Base-by-base conservation (phyloP, 2,113 vertebrate species). In the Lampris megalopsis region DNA sequence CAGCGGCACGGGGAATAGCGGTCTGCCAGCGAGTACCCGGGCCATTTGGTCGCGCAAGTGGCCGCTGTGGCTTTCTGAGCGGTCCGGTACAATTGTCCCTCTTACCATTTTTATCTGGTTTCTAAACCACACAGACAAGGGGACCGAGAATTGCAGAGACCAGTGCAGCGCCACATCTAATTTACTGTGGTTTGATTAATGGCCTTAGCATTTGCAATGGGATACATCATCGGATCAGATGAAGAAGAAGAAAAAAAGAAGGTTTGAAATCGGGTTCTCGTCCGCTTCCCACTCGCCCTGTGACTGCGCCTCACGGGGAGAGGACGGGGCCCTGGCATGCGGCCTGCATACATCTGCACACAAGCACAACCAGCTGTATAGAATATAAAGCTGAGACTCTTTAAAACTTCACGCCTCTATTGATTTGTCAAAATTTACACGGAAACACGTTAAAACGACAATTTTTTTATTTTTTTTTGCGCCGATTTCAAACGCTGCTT, bases 111-210 rank as follows among this genome's bases (percentile, higher is more conserved):
- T 86, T 73, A 89, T 91, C 77, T 73, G 71, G 43, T 68, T 66
- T 65, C 71, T 41, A 81, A 77, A 78, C 77, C 45, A 52, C 3
- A 3, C 66, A 67, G 85, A 59, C 77, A 24, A 24, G 24, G 24
- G 24, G 24, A 24, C 24, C 24, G 83, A 61, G 48, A 75, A 76
- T 53, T 59, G 75, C 68, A n/a, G 63, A 77, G 63, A 66, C 63
- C 77, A 73, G 82, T 75, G 74, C 58, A 65, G 50, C 54, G 59
- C 86, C 81, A 69, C 71, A 42, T 57, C 48, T 35, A 86, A 84
- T 89, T 89, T 87, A 89, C 59, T 62, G 68, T 77, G 61, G 43
- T 75, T 71, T 91, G 84, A 92, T 88, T 80, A 85, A 86, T 89
- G 59, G 76, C 42, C 68, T 59, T 43, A 73, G 45, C 64, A 56